Evolutionary conservation across 2,797 vertebrate genomes (phyloP), one percentile per base, ranked within the genome.

Genomic region (Phalanger gymnotis): DNA sequence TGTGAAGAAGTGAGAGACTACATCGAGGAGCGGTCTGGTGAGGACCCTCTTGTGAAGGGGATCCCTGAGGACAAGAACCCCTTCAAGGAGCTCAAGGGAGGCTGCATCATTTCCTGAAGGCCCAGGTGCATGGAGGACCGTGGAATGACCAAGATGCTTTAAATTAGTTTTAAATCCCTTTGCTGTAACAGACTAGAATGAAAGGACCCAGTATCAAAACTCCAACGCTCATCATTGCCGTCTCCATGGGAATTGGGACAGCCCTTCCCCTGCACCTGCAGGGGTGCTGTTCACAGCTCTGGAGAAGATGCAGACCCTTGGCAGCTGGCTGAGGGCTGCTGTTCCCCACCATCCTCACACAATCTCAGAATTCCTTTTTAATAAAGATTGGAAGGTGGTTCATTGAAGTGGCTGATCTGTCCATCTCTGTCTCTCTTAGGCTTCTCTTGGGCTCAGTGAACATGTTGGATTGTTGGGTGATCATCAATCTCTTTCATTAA

Each of bases 81-180:
- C 90, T 99, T 99, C 98, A 99, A 99, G 98, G 99, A 99, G 97
- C 99, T 99, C 98, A 99, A 99, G 96, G 99, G 99, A 97, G 99
- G 99, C 97, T 99, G 99, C 97, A 98, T 99, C 96, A 98, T 99
- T 98, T 99, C 99, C 96, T 99, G 99, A 98, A 92, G 2, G 34
- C 5, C 30, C 53, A 0, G 13, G 61, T 7, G 5, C 53, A 31
- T 10, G 0, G 52, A 53, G 28, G 51, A 16, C 4, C 52, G 3
- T 16, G 52, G 16, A 40, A 40, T 0, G 66, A 81, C 14, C n/a
- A 40, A 81, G n/a, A 25, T 25, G 34, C 19, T 81, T 40, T 47
- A 22, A 40, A 73, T 73, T 22, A 81, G 66, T 10, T 81, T 66
- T 9, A 81, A 40, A 47, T 4, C 9, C 40, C 73, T 87, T 87